phyloP scores from a whole-genome alignment of 2,113 vertebrate species.

The Cranoglanis bouderius region DNA sequence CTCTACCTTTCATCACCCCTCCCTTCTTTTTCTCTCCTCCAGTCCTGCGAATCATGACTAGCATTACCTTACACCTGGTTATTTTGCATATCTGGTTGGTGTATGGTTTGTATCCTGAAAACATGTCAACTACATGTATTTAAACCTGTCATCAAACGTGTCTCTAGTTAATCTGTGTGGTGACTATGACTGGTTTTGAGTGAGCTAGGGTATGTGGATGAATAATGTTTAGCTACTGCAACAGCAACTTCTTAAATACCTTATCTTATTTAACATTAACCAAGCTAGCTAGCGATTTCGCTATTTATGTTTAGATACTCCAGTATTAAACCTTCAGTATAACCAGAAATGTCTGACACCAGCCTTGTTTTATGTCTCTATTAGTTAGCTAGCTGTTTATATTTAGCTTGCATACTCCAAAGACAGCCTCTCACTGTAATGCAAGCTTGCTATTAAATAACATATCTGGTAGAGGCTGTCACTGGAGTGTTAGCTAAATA shows the following conservation, averaged over 20 bases:
- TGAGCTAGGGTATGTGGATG: background rate
- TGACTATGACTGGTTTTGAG: background rate
- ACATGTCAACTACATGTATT: background rate
- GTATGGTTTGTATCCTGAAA: background rate
- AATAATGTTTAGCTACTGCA: background rate
- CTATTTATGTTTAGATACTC: background rate
- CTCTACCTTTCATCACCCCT: slow-evolving; percentile 1
- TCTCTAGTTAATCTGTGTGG: background rate
- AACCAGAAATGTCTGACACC: background rate
- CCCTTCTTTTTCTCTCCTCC: background rate
- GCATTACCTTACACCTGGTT: background rate
- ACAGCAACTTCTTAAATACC: background rate
- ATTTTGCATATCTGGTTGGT: background rate
- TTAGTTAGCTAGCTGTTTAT: background rate
- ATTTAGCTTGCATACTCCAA: background rate
- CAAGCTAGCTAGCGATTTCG: background rate
- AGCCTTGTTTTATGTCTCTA: background rate
- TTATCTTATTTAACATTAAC: background rate
- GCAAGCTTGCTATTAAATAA: background rate
- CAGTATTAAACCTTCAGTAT: background rate
- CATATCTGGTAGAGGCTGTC: background rate
- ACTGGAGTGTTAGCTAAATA: background rate
- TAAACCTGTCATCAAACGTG: background rate
- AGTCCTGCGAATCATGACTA: background rate
- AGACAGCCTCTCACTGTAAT: background rate